Evolutionary conservation across 1,140 invertebrate species (phyloP).

Genomic region (Varroa destructor): DNA sequence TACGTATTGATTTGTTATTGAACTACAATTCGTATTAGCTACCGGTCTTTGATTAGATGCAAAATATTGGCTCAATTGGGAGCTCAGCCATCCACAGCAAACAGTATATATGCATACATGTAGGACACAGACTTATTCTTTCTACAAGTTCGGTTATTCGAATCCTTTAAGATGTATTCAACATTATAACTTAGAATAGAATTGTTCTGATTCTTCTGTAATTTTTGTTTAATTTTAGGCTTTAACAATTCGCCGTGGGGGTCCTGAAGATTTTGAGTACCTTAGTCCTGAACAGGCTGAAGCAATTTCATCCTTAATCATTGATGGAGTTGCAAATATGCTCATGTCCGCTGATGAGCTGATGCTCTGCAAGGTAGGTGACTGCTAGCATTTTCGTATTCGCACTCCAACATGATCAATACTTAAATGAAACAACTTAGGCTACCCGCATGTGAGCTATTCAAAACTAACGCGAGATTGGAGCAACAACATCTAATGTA

Average conservation of each 20-base stretch:
- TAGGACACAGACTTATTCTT: too few relatives aligned
- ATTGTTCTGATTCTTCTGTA: background rate
- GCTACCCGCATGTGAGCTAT: too few relatives aligned
- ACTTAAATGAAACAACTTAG: too few relatives aligned
- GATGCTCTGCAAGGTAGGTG: slow-evolving; percentile 4
- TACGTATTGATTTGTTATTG: too few relatives aligned
- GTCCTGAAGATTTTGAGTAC: background rate
- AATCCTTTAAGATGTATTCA: too few relatives aligned
- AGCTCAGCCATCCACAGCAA: background rate
- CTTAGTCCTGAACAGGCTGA: background rate
- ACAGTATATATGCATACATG: too few relatives aligned
- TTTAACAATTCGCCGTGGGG: slow-evolving; percentile 7
- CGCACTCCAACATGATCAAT: too few relatives aligned
- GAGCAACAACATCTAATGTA: too few relatives aligned
- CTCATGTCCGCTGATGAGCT: background rate
- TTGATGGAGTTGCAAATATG: slow-evolving; percentile 5
- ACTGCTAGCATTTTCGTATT: too few relatives aligned
- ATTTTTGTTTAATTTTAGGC: background rate
- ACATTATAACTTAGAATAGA: background rate
- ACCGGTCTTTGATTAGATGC: background rate
- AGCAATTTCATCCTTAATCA: slow-evolving; percentile 1
- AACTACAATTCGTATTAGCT: background rate
- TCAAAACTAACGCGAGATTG: too few relatives aligned
- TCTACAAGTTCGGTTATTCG: too few relatives aligned
- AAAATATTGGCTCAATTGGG: background rate